Evolutionary conservation across 2,797 vertebrate species (phyloP).

Genomic region (Sebastes ruberrimus): DNA sequence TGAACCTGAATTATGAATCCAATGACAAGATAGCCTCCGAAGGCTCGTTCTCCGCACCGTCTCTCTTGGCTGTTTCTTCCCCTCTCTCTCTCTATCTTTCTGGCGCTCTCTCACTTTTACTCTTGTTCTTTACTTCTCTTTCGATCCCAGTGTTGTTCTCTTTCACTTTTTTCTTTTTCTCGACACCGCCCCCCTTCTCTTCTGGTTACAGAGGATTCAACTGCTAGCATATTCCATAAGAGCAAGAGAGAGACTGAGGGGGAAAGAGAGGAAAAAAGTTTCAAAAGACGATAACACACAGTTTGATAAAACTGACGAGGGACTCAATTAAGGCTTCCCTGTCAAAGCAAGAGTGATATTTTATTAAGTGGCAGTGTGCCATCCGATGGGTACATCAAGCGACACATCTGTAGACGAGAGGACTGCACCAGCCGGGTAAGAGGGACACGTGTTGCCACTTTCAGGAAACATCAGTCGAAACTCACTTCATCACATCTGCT

Average conservation of each 20-base stretch:
- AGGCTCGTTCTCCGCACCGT: conserved; percentile 84
- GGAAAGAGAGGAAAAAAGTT: conserved; percentile 73
- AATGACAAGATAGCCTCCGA: conserved; percentile 89
- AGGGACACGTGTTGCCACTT: conserved; percentile 87
- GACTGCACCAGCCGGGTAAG: conserved; percentile 80
- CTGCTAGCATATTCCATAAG: conserved; percentile 84
- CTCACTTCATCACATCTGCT: conserved; percentile 84
- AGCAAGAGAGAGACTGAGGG: conserved; percentile 60
- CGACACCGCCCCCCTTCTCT: conserved; percentile 36
- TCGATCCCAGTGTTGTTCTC: conserved; percentile 55
- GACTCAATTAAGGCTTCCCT: conserved; percentile 88
- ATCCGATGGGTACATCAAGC: conserved; percentile 85
- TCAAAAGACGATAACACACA: conserved; percentile 81
- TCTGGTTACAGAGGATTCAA: conserved; percentile 84
- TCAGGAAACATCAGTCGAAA: conserved; percentile 86
- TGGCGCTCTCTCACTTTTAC: conserved; percentile 52
- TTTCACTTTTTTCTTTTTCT: conserved; percentile 43
- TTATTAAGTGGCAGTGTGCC: conserved; percentile 86
- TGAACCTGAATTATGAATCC: conserved; percentile 98
- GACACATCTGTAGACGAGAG: conserved; percentile 85
- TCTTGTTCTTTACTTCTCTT: conserved; percentile 60
- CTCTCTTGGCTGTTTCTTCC: conserved; percentile 53
- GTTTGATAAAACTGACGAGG: conserved; percentile 90
- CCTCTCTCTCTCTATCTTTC: conserved; percentile 35
- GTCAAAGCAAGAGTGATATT: conserved; percentile 87